Conservation (phyloP, 2,888 invertebrate genomes). For the Empis stercorea region DNA sequence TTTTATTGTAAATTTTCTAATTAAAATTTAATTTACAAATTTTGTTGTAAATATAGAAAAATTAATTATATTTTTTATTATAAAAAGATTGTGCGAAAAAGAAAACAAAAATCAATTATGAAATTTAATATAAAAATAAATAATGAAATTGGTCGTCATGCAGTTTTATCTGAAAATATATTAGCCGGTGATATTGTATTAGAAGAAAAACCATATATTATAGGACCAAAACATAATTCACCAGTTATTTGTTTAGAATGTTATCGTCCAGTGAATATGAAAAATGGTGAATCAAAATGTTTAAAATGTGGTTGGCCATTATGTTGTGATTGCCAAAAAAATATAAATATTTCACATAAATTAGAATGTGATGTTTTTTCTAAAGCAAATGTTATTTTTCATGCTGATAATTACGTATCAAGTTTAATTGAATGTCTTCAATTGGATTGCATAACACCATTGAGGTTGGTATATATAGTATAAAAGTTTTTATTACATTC, state of each 20-base stretch:
- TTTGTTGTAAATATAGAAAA: no score
- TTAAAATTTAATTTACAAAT: no score
- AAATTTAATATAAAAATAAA: conserved; percentile 35
- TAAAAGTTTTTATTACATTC: no score
- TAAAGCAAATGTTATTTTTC: conserved; percentile 45
- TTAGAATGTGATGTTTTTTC: conserved; percentile 55
- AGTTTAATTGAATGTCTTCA: conserved; percentile 41
- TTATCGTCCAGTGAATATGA: conserved; percentile 46
- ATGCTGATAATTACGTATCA: conserved; percentile 15
- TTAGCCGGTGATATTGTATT: conserved; percentile 59
- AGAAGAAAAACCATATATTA: conserved; percentile 55
- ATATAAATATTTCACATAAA: no score
- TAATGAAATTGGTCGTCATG: conserved; percentile 55
- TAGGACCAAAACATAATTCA: conserved; percentile 65
- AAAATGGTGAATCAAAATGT: conserved; percentile 40
- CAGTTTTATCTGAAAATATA: conserved; percentile 52
- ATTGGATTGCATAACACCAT: conserved; percentile 68
- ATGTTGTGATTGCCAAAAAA: conserved; percentile 35
- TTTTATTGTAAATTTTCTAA: no score
- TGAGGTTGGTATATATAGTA: conserved; percentile 42
- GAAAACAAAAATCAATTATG: conserved; percentile 21
- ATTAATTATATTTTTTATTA: no score
- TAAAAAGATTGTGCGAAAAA: no score
- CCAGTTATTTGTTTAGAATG: conserved; percentile 64
- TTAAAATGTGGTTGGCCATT: conserved; percentile 59